A percentile compares a stretch with the other conserved stretches of the same genome.
phyloP scores from a whole-genome alignment of 2,113 vertebrate genomes.

The Okapia johnstoni region DNA sequence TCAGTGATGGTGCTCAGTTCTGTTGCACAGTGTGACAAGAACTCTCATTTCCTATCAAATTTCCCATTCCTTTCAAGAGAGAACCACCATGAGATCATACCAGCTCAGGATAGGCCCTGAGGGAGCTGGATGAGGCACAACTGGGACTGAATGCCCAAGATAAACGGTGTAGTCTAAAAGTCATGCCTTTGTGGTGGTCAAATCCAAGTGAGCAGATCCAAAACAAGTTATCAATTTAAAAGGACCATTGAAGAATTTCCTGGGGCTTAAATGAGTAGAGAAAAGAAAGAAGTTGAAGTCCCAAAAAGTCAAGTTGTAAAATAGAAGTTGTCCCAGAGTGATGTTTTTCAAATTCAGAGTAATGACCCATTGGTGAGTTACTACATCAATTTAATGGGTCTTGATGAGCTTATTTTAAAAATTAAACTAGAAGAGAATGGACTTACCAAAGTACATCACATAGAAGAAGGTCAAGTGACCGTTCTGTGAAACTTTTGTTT shows the following conservation, averaged over 20 bases:
- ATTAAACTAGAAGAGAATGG: constrained; percentile 23
- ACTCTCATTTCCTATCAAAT: background rate
- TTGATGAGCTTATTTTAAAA: background rate
- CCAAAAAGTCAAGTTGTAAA: background rate
- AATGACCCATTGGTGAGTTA: background rate
- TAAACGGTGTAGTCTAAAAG: background rate
- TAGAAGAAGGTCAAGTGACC: background rate
- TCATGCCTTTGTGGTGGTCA: background rate
- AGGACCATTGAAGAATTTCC: background rate
- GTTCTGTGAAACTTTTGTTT: background rate
- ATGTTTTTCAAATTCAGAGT: background rate
- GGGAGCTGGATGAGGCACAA: background rate
- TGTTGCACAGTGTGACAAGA: background rate
- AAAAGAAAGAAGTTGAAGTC: background rate
- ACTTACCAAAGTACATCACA: background rate
- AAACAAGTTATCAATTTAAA: background rate
- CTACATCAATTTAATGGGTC: background rate
- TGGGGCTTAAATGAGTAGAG: background rate
- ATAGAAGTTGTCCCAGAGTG: background rate
- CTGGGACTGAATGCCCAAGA: background rate
- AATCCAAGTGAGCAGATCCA: background rate
- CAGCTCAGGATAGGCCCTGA: background rate
- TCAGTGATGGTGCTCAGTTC: background rate
- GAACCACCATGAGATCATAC: background rate
- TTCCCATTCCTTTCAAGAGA: background rate